A percentile compares a stretch with the other conserved stretches of the same genome.
Evolutionary conservation across 2,888 invertebrate genomes (phyloP).

Genomic region (Agrilus biguttatus): DNA sequence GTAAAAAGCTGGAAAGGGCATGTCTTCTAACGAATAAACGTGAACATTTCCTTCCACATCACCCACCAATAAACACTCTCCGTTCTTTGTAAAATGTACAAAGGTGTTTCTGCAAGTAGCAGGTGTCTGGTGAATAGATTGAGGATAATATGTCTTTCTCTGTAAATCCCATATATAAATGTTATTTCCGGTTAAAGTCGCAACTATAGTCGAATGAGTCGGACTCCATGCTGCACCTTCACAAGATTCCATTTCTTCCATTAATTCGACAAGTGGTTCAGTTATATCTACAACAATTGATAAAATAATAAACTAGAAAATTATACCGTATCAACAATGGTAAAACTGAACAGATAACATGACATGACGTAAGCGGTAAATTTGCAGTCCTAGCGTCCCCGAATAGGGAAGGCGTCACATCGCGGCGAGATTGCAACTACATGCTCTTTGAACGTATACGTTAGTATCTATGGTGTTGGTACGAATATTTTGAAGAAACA

Average conservation of each 20-base stretch:
- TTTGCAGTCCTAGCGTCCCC: too few relatives aligned
- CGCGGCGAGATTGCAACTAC: too few relatives aligned
- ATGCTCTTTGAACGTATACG: too few relatives aligned
- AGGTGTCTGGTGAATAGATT: conserved; percentile 40
- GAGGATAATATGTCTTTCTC: conserved; percentile 54
- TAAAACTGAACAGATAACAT: too few relatives aligned
- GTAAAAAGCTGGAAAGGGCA: conserved; percentile 59
- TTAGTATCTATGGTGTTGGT: too few relatives aligned
- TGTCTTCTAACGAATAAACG: conserved; percentile 56
- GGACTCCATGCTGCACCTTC: conserved; percentile 56
- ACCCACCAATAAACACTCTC: conserved; percentile 53
- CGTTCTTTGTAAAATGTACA: conserved; percentile 49
- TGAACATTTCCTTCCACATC: conserved; percentile 52
- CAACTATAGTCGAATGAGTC: conserved; percentile 57
- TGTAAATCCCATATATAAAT: conserved; percentile 70
- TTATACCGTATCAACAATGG: conserved; percentile 21
- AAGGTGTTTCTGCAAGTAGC: conserved; percentile 33
- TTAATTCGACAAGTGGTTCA: conserved; percentile 36
- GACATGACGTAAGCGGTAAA: too few relatives aligned
- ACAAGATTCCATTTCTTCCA: conserved; percentile 33
- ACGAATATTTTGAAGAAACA: too few relatives aligned
- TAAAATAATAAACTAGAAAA: neutral
- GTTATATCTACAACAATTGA: conserved; percentile 19
- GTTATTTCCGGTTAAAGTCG: conserved; percentile 47
- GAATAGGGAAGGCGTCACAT: too few relatives aligned